Evolutionary conservation across 2,797 vertebrate genomes (phyloP).

Genomic region (Florisuga fusca): DNA sequence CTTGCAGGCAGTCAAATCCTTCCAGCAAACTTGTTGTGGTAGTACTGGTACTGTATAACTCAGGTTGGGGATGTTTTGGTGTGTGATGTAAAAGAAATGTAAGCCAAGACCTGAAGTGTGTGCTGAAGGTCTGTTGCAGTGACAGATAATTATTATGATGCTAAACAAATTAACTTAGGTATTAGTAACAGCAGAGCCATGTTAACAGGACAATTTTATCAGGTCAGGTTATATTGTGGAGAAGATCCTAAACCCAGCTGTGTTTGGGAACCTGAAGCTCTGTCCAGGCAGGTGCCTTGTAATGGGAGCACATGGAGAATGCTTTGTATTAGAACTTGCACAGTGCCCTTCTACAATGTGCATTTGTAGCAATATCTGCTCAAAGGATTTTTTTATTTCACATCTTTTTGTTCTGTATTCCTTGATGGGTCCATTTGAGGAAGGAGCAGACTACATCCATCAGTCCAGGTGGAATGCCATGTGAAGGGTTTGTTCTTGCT

Average conservation of each 20-base stretch:
- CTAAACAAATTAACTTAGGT: not conserved
- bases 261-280: not conserved
- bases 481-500: not conserved
- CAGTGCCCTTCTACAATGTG: too few relatives aligned
- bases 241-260: not conserved
- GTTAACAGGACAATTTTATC: not conserved
- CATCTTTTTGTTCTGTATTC: not conserved
- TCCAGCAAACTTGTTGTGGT: accelerated
- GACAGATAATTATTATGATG: not conserved
- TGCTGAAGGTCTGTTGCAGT: not conserved
- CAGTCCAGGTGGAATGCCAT: not conserved
- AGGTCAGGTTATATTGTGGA: not conserved
- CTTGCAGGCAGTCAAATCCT: not conserved
- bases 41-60: not conserved
- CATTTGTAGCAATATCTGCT: accelerated
- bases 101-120: not conserved
- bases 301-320: not conserved
- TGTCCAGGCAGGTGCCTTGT: too few relatives aligned
- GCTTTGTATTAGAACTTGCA: not conserved
- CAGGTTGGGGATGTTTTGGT: not conserved
- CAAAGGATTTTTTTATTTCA: not conserved
- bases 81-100: not conserved
- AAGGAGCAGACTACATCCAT: not conserved
- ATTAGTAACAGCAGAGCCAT: not conserved
- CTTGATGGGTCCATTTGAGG: not conserved